phyloP scores from a whole-genome alignment of 2,113 vertebrate genomes.

The Sinocyclocheilus anshuiensis region DNA sequence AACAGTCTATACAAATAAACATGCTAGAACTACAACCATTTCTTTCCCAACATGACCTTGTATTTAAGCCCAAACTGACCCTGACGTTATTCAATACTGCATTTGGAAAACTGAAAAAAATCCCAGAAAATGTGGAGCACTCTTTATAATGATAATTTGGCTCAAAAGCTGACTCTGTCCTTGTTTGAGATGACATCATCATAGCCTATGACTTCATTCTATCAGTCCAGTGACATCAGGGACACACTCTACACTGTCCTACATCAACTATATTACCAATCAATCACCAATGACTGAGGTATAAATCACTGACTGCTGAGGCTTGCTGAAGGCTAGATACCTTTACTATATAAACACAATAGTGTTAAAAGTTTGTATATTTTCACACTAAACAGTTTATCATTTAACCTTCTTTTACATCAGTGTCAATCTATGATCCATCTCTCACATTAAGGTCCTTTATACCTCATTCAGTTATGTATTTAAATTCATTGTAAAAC shows the following conservation, averaged over 20 bases:
- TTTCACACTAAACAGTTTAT: not conserved
- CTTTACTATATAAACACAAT: not conserved
- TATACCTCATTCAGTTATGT: not conserved
- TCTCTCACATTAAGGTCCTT: not conserved
- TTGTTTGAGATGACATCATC: not conserved
- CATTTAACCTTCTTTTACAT: not conserved
- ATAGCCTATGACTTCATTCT: not conserved
- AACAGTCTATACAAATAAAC: not conserved
- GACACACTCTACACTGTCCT: not conserved
- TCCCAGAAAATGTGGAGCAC: not conserved
- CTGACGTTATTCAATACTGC: not conserved
- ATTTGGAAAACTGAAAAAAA: not conserved
- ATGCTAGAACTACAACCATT: not conserved
- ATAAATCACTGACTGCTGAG: not conserved
- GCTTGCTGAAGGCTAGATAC: not conserved
- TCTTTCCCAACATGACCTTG: not conserved
- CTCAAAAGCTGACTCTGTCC: not conserved
- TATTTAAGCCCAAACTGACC: not conserved
- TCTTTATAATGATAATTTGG: not conserved
- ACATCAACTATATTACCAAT: not conserved
- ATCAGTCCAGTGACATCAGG: not conserved
- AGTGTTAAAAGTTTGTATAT: not conserved
- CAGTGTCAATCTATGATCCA: not conserved
- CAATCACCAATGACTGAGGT: not conserved
- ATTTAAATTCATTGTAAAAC: not conserved